phyloP scores from a whole-genome alignment of 2,888 invertebrate species.

The Hydraecia micacea region DNA sequence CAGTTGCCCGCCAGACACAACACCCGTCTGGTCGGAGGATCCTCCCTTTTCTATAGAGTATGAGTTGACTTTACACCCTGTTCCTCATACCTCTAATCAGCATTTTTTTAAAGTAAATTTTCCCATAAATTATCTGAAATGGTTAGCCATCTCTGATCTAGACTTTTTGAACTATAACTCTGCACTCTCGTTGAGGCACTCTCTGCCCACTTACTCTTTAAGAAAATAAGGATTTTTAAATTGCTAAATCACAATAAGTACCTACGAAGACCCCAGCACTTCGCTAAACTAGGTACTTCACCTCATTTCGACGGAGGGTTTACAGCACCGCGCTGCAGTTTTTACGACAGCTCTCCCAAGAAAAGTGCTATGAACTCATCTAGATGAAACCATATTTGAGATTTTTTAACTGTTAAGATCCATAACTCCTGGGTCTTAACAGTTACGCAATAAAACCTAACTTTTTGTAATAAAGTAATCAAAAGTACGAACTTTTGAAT shows the following conservation, averaged over 20 bases:
- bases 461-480: conserved; percentile 1
- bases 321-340: conserved; percentile 10
- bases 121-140: neutral
- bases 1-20: too few species aligned
- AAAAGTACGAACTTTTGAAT: conserved; percentile 12
- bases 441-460: conserved; percentile 6
- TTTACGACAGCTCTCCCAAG: conserved; percentile 2
- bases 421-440: neutral
- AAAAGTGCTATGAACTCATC: neutral
- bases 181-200: neutral
- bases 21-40: too few species aligned
- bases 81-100: too few species aligned
- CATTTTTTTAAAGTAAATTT: too few species aligned
- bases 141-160: neutral
- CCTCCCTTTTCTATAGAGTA: too few species aligned
- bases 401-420: too few species aligned
- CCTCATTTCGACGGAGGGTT: neutral
- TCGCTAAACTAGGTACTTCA: neutral
- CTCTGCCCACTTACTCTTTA: conserved; percentile 1
- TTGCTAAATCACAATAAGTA: neutral
- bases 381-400: neutral
- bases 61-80: too few species aligned
- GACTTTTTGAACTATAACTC: neutral
- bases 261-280: neutral
- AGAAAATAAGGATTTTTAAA: neutral